Conservation (phyloP, 2,888 invertebrate species). For the Himalopsyche anomala region DNA sequence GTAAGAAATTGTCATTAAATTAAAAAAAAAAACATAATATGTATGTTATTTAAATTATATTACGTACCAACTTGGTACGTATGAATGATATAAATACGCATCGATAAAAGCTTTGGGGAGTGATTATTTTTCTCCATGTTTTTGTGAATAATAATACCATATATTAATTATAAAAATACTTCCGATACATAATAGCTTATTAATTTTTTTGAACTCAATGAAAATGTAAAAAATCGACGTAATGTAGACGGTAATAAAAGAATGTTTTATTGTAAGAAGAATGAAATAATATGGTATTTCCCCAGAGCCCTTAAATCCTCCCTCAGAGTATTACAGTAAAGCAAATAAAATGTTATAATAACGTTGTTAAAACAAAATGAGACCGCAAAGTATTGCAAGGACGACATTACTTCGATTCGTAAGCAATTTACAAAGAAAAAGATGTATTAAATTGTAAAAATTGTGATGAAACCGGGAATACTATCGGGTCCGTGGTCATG, state of each 20-base stretch:
- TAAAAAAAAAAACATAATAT: too few relatives aligned
- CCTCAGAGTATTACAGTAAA: constrained; percentile 1
- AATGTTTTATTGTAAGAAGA: background rate
- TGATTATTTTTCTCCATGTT: too few relatives aligned
- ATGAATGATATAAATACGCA: too few relatives aligned
- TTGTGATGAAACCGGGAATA: too few relatives aligned
- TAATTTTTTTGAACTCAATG: background rate
- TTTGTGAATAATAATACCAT: too few relatives aligned
- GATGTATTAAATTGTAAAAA: background rate
- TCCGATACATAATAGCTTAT: background rate
- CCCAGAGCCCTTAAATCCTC: background rate
- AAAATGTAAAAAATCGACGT: background rate
- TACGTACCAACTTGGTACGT: too few relatives aligned
- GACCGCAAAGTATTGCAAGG: background rate
- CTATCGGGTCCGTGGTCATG: too few relatives aligned
- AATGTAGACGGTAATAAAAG: background rate
- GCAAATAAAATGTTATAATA: constrained; percentile 7
- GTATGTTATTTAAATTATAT: too few relatives aligned
- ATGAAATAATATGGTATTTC: constrained; percentile 24
- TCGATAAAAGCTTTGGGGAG: too few relatives aligned
- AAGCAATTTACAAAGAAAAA: background rate
- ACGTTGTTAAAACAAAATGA: constrained; percentile 6
- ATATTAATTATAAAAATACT: too few relatives aligned
- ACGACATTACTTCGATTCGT: background rate
- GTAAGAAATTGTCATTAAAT: too few relatives aligned